phyloP scores from a whole-genome alignment of 1,140 invertebrate species.

The Drosophila yakuba region DNA sequence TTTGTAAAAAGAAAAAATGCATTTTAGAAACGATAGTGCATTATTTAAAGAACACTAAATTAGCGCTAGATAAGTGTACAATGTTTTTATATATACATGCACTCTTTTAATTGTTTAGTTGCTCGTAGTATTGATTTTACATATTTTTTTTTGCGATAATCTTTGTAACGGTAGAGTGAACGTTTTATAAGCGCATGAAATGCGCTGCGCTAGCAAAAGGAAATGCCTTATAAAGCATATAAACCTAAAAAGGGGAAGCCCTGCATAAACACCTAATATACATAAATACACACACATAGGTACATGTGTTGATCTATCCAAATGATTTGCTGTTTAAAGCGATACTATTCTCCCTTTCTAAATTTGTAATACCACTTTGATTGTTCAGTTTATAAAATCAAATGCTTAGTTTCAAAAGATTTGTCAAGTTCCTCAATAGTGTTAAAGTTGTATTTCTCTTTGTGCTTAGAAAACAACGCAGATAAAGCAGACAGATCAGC shows the following conservation, averaged over 20 bases:
- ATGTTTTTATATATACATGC: constrained; percentile 29
- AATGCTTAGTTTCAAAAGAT: constrained; percentile 14
- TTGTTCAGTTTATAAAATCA: constrained; percentile 5
- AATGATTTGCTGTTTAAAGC: constrained; percentile 19
- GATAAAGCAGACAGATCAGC: constrained; percentile 17
- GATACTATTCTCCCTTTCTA: not conserved
- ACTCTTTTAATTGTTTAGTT: constrained; percentile 14
- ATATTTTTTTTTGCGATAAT: constrained; percentile 25
- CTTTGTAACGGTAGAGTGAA: constrained; percentile 35
- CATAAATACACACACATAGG: not conserved
- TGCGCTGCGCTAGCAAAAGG: constrained; percentile 36
- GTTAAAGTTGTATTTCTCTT: constrained; percentile 18
- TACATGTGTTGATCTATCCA: constrained; percentile 18
- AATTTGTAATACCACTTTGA: constrained; percentile 5
- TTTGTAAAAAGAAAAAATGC: constrained; percentile 50
- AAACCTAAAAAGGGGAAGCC: constrained; percentile 3
- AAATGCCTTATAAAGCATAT: constrained; percentile 42
- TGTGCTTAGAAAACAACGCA: constrained; percentile 19
- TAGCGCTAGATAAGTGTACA: constrained; percentile 35
- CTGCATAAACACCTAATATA: constrained; percentile 19
- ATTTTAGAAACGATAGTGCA: constrained; percentile 37
- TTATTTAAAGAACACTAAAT: constrained; percentile 28
- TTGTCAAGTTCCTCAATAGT: constrained; percentile 42
- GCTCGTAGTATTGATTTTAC: constrained; percentile 9
- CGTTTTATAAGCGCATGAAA: constrained; percentile 49